Evolutionary conservation across 2,888 invertebrate genomes (phyloP).

Genomic region (Blastobasis adustella): DNA sequence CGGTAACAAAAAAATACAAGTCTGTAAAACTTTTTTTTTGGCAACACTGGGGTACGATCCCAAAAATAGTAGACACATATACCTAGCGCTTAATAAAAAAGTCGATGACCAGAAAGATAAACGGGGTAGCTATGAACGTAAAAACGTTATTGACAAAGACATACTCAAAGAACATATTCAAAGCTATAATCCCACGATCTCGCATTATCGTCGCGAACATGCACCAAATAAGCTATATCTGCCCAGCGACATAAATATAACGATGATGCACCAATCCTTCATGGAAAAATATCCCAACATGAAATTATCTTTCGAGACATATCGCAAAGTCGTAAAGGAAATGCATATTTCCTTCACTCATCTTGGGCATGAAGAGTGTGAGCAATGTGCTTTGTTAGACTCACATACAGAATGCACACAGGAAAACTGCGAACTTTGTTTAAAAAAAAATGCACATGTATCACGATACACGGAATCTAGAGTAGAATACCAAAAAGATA

Average conservation of each 20-base stretch:
- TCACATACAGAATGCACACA: not conserved
- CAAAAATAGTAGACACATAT: not conserved
- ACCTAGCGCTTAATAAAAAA: not conserved
- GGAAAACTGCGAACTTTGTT: not conserved
- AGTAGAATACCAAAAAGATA: not conserved
- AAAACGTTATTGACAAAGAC: not conserved
- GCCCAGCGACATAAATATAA: conserved; percentile 1
- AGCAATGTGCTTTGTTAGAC: not conserved
- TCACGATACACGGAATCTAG: not conserved
- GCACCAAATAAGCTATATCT: not conserved
- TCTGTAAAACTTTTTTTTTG: not conserved
- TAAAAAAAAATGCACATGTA: not conserved
- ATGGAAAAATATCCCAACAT: not conserved
- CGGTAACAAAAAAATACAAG: not conserved
- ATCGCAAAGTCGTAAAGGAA: not conserved
- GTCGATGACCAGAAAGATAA: not conserved
- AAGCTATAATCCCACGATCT: not conserved
- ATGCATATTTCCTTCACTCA: not conserved
- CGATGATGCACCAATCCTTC: not conserved
- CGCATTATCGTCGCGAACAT: not conserved
- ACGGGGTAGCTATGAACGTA: not conserved
- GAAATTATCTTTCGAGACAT: not conserved
- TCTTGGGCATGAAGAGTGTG: conserved; percentile 3
- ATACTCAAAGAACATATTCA: not conserved
- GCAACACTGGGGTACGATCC: not conserved